A percentile compares a stretch with the other conserved stretches of the same genome.
Evolutionary conservation across 2,797 vertebrate genomes (phyloP).

Genomic region (Lindbergichthys nudifrons): DNA sequence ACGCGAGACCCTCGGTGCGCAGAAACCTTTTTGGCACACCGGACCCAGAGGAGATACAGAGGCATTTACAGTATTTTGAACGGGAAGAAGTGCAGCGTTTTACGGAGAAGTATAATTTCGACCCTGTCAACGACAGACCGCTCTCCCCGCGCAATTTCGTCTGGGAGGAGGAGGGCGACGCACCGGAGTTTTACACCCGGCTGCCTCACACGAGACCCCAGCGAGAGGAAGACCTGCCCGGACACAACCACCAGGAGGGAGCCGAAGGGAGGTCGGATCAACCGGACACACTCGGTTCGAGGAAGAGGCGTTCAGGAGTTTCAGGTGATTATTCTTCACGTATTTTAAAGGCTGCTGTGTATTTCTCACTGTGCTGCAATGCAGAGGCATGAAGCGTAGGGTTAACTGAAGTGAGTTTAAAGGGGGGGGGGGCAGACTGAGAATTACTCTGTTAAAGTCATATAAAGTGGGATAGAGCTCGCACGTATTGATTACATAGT

Average conservation of each 20-base stretch:
- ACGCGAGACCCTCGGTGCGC: conserved; percentile 87
- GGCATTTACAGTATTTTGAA: conserved; percentile 76
- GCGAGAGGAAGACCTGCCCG: conserved; percentile 74
- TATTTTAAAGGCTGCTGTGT: neutral
- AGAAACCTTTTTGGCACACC: conserved; percentile 90
- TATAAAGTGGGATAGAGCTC: no score
- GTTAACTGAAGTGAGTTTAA: no score
- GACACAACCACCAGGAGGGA: conserved; percentile 58
- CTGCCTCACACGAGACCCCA: conserved; percentile 68
- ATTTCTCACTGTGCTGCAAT: neutral
- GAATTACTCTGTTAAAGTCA: no score
- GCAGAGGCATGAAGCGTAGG: conserved; percentile 14
- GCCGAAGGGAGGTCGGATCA: conserved; percentile 50
- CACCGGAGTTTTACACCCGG: conserved; percentile 90
- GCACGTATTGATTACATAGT: no score
- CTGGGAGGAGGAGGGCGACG: conserved; percentile 86
- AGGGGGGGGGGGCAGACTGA: no score
- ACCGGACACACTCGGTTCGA: neutral
- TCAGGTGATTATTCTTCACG: conserved; percentile 76
- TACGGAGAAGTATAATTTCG: conserved; percentile 89
- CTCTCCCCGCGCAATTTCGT: conserved; percentile 84
- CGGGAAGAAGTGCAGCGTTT: conserved; percentile 81
- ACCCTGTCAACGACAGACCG: conserved; percentile 86
- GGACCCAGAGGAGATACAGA: conserved; percentile 85
- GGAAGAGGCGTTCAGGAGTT: conserved; percentile 85